Evolutionary conservation across 1,140 invertebrate genomes (phyloP).

Genomic region (Danaus melanippus): DNA sequence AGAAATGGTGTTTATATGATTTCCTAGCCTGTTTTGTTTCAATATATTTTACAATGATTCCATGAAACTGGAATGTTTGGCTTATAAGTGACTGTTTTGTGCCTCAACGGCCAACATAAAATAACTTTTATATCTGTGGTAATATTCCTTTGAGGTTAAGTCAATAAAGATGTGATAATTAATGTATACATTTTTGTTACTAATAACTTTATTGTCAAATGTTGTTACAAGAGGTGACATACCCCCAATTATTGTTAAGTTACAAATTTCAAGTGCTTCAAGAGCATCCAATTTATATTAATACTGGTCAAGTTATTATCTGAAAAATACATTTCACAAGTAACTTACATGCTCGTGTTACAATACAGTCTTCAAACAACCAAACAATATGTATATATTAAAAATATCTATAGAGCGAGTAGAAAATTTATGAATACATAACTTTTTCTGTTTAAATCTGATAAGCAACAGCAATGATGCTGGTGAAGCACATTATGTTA

Average conservation of each 20-base stretch:
- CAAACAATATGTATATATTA: too few relatives aligned
- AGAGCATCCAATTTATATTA: constrained; percentile 27
- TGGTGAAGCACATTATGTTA: constrained; percentile 40
- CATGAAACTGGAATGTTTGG: too few relatives aligned
- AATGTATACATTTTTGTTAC: constrained; percentile 30
- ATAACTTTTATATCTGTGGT: background rate
- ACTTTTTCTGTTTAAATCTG: constrained; percentile 8
- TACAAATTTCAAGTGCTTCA: constrained; percentile 52
- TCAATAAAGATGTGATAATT: constrained; percentile 24
- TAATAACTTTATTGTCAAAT: constrained; percentile 62
- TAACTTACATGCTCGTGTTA: too few relatives aligned
- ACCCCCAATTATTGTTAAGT: constrained; percentile 39
- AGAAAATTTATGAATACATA: too few relatives aligned
- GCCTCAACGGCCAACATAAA: background rate
- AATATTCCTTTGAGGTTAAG: constrained; percentile 2
- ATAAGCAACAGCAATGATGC: constrained; percentile 23
- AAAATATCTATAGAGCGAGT: too few relatives aligned
- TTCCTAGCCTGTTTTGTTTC: background rate
- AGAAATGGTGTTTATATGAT: constrained; percentile 7
- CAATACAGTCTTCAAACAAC: too few relatives aligned
- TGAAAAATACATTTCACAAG: too few relatives aligned
- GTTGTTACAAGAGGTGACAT: constrained; percentile 44
- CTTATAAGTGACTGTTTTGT: background rate
- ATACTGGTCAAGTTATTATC: too few relatives aligned
- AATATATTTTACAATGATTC: constrained; percentile 5